Percentiles rank a stretch among this genome's conserved stretches.
Evolutionary conservation across 1,140 invertebrate species (phyloP).

Genomic region (Drosophila seguyi): DNA sequence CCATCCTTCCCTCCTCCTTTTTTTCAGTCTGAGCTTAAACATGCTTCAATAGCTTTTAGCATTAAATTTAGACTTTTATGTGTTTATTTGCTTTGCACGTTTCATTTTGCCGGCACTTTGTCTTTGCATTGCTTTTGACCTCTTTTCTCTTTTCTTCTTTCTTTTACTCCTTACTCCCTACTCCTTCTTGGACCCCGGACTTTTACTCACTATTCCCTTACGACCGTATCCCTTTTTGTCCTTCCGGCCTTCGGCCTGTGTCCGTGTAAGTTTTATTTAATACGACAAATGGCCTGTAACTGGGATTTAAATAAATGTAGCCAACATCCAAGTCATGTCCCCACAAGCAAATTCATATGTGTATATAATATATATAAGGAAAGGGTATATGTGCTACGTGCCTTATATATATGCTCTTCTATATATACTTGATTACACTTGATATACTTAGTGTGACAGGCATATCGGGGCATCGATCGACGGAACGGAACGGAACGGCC

Average conservation of each 20-base stretch:
- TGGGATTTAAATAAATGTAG: constrained; percentile 78
- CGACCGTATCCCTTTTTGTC: constrained; percentile 21
- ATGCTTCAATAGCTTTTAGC: constrained; percentile 78
- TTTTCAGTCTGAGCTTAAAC: constrained; percentile 52
- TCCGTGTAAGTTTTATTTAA: constrained; percentile 75
- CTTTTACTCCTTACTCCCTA: no score
- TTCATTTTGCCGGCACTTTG: constrained; percentile 67
- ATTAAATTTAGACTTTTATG: constrained; percentile 82
- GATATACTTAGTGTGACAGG: constrained; percentile 50
- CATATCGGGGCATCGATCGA: constrained; percentile 49
- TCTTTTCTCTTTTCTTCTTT: not conserved
- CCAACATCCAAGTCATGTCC: constrained; percentile 42
- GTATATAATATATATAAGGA: no score
- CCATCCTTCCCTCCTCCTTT: no score
- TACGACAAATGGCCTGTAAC: constrained; percentile 78
- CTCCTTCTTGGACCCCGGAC: not conserved
- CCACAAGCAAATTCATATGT: constrained; percentile 17
- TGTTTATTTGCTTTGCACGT: constrained; percentile 81
- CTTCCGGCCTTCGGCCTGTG: constrained; percentile 17
- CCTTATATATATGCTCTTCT: not conserved
- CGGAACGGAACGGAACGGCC: constrained; percentile 37
- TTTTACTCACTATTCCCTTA: not conserved
- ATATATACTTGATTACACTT: constrained; percentile 56
- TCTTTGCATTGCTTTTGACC: constrained; percentile 47
- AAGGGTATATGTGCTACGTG: constrained; percentile 1